Base-by-base conservation (phyloP, 2,888 invertebrate genomes). In the Philonicus albiceps region DNA sequence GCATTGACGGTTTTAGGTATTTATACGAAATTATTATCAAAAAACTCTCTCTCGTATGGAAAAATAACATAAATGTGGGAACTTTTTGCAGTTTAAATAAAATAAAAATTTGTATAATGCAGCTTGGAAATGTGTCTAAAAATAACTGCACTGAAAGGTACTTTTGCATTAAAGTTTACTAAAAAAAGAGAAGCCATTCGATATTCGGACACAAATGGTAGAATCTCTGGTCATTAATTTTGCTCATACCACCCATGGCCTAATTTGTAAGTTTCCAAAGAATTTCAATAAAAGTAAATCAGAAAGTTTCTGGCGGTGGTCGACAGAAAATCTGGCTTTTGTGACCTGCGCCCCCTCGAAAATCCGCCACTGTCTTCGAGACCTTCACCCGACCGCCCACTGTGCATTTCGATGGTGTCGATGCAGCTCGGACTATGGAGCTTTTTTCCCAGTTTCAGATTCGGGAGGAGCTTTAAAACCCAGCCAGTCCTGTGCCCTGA, bases 401-500 rank as follows among this genome's bases (percentile, higher is more conserved):
- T 19, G 64, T 22, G 64, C 64, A 64, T 64, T 11, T 1, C 76
- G 37, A 19, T 53, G 49, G 31, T 81, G 27, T 53, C 64, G 53
- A 64, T 81, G 81, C 81, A 81, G 37, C 37, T 31, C 81, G 37
- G 49, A 49, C 19, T 19, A 34, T 13, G 34, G 64, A 81, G 81
- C 81, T 81, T 81, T 81, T 31, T 43, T 43, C 49, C 27, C 64
- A 6, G 19, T 40, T n/a, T 81, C 55, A 3, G 2, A 19, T 30
- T 73, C 34, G 19, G 7, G n/a, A 64, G 16, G 43, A 84, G 84
- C 84, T 84, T 43, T 84, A 49, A 49, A 73, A 84, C 84, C 84
- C 84, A 84, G 73, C 43, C 43, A 84, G 72, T 73, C 40, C 72
- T 40, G 40, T 84, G 73, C 64, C 73, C 73, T 73, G 84, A 84